Base-by-base conservation (phyloP, 1,140 invertebrate species). In the Sycophila sp. region DNA sequence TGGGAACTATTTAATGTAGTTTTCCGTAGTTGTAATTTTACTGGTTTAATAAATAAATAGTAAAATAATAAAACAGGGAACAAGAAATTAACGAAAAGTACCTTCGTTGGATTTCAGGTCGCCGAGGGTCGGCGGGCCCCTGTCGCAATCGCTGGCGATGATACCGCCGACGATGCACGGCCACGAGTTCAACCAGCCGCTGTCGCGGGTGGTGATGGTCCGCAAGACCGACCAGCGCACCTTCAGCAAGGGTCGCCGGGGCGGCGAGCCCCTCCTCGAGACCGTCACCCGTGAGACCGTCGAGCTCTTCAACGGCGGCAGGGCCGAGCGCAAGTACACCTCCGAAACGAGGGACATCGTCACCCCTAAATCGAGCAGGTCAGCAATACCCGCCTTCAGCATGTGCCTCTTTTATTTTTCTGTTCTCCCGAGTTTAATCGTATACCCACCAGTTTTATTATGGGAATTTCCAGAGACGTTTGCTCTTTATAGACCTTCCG, bases 171-270 rank as follows among this genome's bases (percentile, higher is more conserved):
- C 87, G 24, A 87, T 87, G 76, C 89, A 89, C 76, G 88, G 88
- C 13, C 89, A 90, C 76, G 88, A 89, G 73, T 88, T 87, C 74
- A 86, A 87, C 75, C 87, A 87, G 55, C 84, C 84, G 19, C 77
- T 87, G 47, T 89, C 88, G 69, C 80, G 89, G 76, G 89, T 90
- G 65, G 88, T 90, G 22, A 90, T 90, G 89, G 89, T 90, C 6
- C 85, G 89, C 60, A 90, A 90, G 83, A 90, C 88, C 26, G 89
- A 90, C 76, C 88, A 90, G 72, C 84, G 89, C 68, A 89, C 88
- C 0, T 89, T 89, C 56, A 86, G 84, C 24, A 86, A 86, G 71
- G 85, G 84, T 10, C 76, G 82, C 8, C 75, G 80, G 32, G 84
- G 83, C 15, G 84, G 84, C 24, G 86, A 87, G 66, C 86, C 86